phyloP scores from a whole-genome alignment of 1,140 invertebrate species.

The Sinella curviseta region DNA sequence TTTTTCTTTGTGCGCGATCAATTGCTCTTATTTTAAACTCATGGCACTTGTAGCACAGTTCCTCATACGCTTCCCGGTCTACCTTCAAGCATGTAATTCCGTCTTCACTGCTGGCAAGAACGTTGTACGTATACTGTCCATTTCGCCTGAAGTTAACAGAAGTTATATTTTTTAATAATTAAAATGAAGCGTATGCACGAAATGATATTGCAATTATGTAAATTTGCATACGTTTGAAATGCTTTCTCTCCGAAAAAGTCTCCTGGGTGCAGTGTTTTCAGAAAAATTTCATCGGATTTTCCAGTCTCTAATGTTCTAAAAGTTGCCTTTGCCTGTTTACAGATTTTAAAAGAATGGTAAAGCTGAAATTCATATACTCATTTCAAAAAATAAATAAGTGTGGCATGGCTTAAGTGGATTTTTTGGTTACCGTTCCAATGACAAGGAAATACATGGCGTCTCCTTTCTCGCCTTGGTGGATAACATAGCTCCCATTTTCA shows the following conservation, averaged over 20 bases:
- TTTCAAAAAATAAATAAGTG: background rate
- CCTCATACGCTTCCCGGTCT: slow-evolving; percentile 93
- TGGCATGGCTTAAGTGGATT: background rate
- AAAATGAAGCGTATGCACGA: background rate
- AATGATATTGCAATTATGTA: background rate
- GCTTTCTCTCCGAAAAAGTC: slow-evolving; percentile 92
- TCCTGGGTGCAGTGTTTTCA: slow-evolving; percentile 82
- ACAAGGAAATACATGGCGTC: slow-evolving; percentile 99
- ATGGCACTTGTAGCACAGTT: slow-evolving; percentile 81
- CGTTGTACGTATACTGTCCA: slow-evolving; percentile 95
- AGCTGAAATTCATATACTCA: background rate
- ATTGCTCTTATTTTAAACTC: slow-evolving; percentile 89
- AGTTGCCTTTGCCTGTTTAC: background rate
- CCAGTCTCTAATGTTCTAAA: slow-evolving; percentile 51
- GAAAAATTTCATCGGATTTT: slow-evolving; percentile 89
- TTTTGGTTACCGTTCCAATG: slow-evolving; percentile 77
- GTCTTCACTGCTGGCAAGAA: slow-evolving; percentile 90
- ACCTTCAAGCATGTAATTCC: slow-evolving; percentile 96
- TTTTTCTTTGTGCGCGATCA: slow-evolving; percentile 70
- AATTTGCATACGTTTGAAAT: background rate
- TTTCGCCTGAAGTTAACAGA: slow-evolving; percentile 67
- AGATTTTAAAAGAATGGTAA: too few relatives aligned
- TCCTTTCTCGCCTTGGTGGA: slow-evolving; percentile 94
- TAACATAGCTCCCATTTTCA: slow-evolving; percentile 93
- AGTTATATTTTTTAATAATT: slow-evolving; percentile 30